Base-by-base conservation (phyloP, 1,140 invertebrate species). In the Pemphigus obesinymphae region DNA sequence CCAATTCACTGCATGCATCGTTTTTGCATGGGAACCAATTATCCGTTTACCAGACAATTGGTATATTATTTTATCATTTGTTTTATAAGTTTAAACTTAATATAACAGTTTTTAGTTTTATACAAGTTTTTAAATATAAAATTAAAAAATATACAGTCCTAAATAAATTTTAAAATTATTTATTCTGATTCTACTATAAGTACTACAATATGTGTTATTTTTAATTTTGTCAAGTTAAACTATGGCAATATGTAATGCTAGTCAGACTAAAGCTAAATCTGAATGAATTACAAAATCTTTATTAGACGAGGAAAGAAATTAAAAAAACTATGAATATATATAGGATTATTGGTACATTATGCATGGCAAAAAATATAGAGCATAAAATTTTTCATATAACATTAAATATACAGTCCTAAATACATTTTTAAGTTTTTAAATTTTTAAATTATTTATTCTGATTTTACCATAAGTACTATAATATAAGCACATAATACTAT, bases 211-310 rank as follows among this genome's bases (percentile, higher is more conserved):
- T 63, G 26, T 63, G 29, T 63, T 63, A 29, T 63, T 63, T 63
- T 63, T 63, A 63, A 63, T 63, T 63, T 63, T 31, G 58, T 63
- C 58, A 63, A 29, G 58, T 63, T 63, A 23, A 63, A 31, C 58
- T 63, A 23, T 29, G 26, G 29, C 58, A 29, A 63, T 63, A 17
- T 29, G 26, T 63, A 31, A 63, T 63, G 23, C 58, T 63, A 31
- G 58, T 63, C 31, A 63, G 58, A 63, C 58, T 63, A 26, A 63
- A 63, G 26, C 58, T 63, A 63, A 63, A 63, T 63, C 58, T 48
- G 45, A 48, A 48, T 11, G 17, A 48, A n/a, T n/a, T n/a, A 48
- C 13, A 48, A 20, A 53, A 23, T 53, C 50, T 53, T 17, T 53
- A 53, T n/a, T 53, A 53, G 50, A 53, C n/a, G 50, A 53, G 50